Percentiles rank a stretch among this genome's conserved stretches.
phyloP scores from a whole-genome alignment of 2,888 invertebrate genomes.

The Drosophila sordidula region DNA sequence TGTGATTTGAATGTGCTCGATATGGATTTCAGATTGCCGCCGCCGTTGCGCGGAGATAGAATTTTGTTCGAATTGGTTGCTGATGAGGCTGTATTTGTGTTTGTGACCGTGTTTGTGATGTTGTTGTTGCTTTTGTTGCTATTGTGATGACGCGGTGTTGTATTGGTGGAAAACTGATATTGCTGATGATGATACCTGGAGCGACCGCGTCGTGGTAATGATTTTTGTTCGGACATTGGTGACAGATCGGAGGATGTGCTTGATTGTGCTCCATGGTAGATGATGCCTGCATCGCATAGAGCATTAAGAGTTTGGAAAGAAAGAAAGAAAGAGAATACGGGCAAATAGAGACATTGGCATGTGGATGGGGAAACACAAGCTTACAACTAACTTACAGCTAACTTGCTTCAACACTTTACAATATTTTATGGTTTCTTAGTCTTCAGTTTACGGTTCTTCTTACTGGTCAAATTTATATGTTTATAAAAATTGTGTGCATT shows the following conservation, averaged over 20 bases:
- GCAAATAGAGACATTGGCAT: conserved; percentile 62
- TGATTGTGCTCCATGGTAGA: conserved; percentile 91
- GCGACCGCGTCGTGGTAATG: conserved; percentile 89
- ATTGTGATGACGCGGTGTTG: conserved; percentile 86
- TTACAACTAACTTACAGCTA: conserved; percentile 51
- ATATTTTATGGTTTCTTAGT: conserved; percentile 27
- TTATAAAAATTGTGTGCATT: conserved; percentile 38
- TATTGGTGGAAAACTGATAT: conserved; percentile 86
- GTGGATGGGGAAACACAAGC: conserved; percentile 44
- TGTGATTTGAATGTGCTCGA: conserved; percentile 85
- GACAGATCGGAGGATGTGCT: conserved; percentile 92
- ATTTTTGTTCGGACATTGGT: conserved; percentile 92
- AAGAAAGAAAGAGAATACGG: conserved; percentile 71
- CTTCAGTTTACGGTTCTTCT: conserved; percentile 34
- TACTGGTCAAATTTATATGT: conserved; percentile 41
- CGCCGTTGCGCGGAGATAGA: conserved; percentile 84
- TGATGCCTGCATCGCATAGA: conserved; percentile 86
- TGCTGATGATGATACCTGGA: conserved; percentile 88
- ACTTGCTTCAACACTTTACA: conserved; percentile 16
- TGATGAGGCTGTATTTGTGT: conserved; percentile 65
- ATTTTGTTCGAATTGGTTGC: conserved; percentile 82
- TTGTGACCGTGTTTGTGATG: conserved; percentile 68
- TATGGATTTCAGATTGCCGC: conserved; percentile 83
- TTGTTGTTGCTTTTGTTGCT: conserved; percentile 82
- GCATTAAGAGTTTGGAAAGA: conserved; percentile 44